phyloP scores from a whole-genome alignment of 2,888 invertebrate species.

The Glaucopsyche alexis region DNA sequence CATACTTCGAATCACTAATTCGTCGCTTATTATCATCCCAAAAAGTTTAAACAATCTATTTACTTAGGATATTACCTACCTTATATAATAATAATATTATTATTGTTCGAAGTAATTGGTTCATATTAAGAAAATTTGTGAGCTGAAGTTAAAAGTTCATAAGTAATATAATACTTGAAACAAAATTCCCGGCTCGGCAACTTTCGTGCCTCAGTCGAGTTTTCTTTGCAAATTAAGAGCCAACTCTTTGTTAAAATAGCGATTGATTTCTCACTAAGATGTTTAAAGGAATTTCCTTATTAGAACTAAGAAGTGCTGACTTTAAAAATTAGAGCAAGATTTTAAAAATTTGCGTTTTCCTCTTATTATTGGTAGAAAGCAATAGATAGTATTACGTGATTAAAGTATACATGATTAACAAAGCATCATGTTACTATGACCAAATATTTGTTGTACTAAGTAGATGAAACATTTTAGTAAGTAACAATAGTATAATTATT shows the following conservation, averaged over 20 bases:
- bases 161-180: constrained; percentile 20
- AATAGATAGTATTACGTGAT: background rate
- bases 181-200: constrained; percentile 21
- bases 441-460: too few relatives aligned
- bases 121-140: background rate
- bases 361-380: background rate
- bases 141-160: constrained; percentile 2
- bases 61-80: too few relatives aligned
- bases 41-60: too few relatives aligned
- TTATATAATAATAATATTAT: background rate
- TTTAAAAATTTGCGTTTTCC: background rate
- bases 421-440: too few relatives aligned
- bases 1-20: too few relatives aligned
- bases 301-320: constrained; percentile 9
- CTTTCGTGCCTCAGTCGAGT: constrained; percentile 12
- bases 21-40: too few relatives aligned
- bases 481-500: too few relatives aligned
- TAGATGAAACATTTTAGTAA: too few relatives aligned
- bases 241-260: constrained; percentile 16
- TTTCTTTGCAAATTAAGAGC: constrained; percentile 24
- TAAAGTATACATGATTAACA: too few relatives aligned
- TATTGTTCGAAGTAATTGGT: constrained; percentile 8
- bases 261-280: constrained; percentile 25
- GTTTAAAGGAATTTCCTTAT: constrained; percentile 17
- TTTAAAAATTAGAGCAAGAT: background rate